Evolutionary conservation across 1,140 invertebrate species (phyloP).

Genomic region (Centruroides vittatus): DNA sequence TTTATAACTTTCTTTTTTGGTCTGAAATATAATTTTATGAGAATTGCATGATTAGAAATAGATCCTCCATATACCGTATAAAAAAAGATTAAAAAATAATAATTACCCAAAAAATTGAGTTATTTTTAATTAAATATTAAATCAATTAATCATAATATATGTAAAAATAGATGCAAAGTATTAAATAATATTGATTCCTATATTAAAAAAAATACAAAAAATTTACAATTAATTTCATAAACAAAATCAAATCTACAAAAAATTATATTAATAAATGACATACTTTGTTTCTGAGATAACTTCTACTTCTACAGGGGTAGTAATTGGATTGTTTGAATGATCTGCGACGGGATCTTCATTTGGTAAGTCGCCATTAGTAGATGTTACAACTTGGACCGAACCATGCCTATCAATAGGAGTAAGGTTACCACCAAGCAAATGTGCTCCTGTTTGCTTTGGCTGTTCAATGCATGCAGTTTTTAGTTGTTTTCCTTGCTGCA

Average conservation of each 20-base stretch:
- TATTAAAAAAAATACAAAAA: too few relatives aligned
- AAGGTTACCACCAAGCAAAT: neutral
- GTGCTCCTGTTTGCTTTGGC: neutral
- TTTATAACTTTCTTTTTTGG: too few relatives aligned
- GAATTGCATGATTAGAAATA: too few relatives aligned
- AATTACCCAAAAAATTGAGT: too few relatives aligned
- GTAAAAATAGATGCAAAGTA: too few relatives aligned
- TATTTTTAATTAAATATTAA: too few relatives aligned
- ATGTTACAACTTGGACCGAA: constrained; percentile 76
- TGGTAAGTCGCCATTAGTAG: constrained; percentile 86
- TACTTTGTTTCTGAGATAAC: constrained; percentile 43
- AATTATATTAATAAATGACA: constrained; percentile 12
- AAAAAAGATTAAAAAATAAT: too few relatives aligned
- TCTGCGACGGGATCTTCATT: constrained; percentile 88
- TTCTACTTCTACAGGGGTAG: constrained; percentile 78
- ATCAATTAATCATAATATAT: too few relatives aligned
- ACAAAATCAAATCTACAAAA: neutral
- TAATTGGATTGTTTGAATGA: constrained; percentile 91
- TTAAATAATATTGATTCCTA: too few relatives aligned
- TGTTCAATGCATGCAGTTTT: constrained; percentile 7
- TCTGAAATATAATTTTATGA: too few relatives aligned
- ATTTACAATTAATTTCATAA: too few relatives aligned
- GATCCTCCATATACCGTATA: too few relatives aligned
- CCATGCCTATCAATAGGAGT: constrained; percentile 13
- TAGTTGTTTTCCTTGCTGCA: neutral